These are phyloP conservation scores for Lucinisca nassula DNA, from an alignment of 2,888 invertebrate species.

Conservation along the genomic window DNA sequence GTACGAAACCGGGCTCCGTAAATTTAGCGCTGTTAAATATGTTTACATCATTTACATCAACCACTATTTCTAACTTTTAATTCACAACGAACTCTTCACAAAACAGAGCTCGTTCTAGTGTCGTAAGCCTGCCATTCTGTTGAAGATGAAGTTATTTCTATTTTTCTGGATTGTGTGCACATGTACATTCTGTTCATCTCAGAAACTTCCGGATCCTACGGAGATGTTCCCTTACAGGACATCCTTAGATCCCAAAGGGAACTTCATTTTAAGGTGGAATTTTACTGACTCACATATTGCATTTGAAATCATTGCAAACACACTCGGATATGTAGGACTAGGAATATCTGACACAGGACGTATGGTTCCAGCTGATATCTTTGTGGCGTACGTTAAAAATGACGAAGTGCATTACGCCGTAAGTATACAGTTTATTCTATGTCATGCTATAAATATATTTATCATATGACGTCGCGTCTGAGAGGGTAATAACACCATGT, in stretches of 20 bases:
- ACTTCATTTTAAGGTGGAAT: conserved; percentile 49
- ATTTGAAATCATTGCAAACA: conserved; percentile 67
- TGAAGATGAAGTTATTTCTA: neutral
- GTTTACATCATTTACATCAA: too few relatives aligned
- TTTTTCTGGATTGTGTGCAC: neutral
- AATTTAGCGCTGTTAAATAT: too few relatives aligned
- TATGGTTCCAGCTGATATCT: conserved; percentile 95
- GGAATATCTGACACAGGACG: conserved; percentile 95
- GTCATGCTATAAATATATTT: too few relatives aligned
- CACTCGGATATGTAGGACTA: conserved; percentile 93
- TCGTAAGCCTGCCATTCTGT: too few relatives aligned
- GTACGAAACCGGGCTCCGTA: too few relatives aligned
- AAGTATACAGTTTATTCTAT: too few relatives aligned
- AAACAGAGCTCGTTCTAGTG: too few relatives aligned
- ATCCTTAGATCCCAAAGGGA: neutral
- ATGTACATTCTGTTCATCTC: neutral
- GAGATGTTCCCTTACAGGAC: neutral
- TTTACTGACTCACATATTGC: conserved; percentile 58
- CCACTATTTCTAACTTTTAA: too few relatives aligned
- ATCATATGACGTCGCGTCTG: too few relatives aligned
- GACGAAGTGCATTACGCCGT: conserved; percentile 67
- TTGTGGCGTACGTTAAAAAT: conserved; percentile 93
- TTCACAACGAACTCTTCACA: too few relatives aligned
- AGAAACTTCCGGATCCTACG: neutral
- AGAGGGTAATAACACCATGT: too few relatives aligned